These are phyloP conservation scores for Melanaphis sacchari DNA, from an alignment of 1,140 invertebrate genomes.

Conservation along the genomic window DNA sequence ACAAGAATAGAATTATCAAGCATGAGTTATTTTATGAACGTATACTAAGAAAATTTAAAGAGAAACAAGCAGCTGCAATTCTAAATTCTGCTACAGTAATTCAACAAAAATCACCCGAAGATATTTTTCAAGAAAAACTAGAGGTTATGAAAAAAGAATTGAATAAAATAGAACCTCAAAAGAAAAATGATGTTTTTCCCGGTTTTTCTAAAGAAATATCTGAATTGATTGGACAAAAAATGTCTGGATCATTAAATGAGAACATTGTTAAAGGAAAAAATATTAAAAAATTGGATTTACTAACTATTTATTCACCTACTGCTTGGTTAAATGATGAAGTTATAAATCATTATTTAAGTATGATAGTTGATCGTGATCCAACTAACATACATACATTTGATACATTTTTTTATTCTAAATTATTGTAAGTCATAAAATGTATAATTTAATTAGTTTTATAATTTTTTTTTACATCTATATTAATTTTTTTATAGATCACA, in stretches of 20 bases:
- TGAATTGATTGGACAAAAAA: neutral
- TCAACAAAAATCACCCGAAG: neutral
- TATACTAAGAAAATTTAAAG: conserved; percentile 48
- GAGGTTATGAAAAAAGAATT: conserved; percentile 13
- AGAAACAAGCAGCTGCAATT: neutral
- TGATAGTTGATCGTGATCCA: conserved; percentile 35
- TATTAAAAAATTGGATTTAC: conserved; percentile 24
- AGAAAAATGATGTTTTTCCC: conserved; percentile 31
- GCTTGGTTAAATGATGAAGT: conserved; percentile 53
- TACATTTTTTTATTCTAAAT: conserved; percentile 47
- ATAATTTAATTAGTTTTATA: neutral
- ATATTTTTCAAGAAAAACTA: conserved; percentile 34
- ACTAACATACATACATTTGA: conserved; percentile 16
- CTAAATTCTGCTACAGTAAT: neutral
- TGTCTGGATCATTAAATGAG: neutral
- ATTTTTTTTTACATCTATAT: neutral
- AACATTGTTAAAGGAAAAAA: conserved; percentile 23
- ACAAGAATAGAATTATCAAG: conserved; percentile 25
- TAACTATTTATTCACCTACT: neutral
- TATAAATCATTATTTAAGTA: conserved; percentile 38
- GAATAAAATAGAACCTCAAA: neutral
- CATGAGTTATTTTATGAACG: conserved; percentile 21
- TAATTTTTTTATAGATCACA: conserved; percentile 26
- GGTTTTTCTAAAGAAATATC: neutral
- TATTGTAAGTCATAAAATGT: conserved; percentile 35